Percentiles rank a stretch among this genome's conserved stretches.
Evolutionary conservation across 2,888 invertebrate genomes (phyloP).

Genomic region (Spodoptera exigua): DNA sequence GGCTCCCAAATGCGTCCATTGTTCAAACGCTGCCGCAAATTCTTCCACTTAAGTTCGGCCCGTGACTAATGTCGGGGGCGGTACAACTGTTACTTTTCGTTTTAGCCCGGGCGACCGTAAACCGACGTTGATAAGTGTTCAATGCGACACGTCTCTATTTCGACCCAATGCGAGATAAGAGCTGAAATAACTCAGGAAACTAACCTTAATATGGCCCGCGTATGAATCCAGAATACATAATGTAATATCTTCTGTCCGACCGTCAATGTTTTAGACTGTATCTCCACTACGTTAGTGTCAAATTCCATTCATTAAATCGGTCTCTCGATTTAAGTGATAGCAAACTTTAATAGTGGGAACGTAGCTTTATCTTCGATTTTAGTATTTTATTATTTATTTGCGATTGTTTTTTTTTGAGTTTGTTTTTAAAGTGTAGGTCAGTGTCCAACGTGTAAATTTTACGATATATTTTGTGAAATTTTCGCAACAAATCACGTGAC

Average conservation of each 20-base stretch:
- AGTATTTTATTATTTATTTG: too few relatives aligned
- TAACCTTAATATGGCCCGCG: conserved; percentile 60
- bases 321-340: too few relatives aligned
- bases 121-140: conserved; percentile 81
- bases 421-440: too few relatives aligned
- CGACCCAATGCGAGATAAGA: conserved; percentile 73
- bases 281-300: background rate
- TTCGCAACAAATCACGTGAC: too few relatives aligned
- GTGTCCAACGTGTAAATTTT: too few relatives aligned
- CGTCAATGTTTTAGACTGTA: conserved; percentile 19
- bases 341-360: too few relatives aligned
- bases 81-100: conserved; percentile 75
- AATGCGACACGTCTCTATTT: conserved; percentile 76
- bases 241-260: conserved; percentile 44
- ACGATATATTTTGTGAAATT: too few relatives aligned
- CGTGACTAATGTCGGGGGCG: conserved; percentile 76
- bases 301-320: too few relatives aligned
- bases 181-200: conserved; percentile 69
- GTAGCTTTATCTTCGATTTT: too few relatives aligned
- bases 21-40: conserved; percentile 75
- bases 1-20: conserved; percentile 67
- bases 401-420: too few relatives aligned
- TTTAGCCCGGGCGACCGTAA: conserved; percentile 76
- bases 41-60: conserved; percentile 77
- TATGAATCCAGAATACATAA: conserved; percentile 50